Conservation (phyloP, 1,140 invertebrate species). For the Panagrolaimus sp. region DNA sequence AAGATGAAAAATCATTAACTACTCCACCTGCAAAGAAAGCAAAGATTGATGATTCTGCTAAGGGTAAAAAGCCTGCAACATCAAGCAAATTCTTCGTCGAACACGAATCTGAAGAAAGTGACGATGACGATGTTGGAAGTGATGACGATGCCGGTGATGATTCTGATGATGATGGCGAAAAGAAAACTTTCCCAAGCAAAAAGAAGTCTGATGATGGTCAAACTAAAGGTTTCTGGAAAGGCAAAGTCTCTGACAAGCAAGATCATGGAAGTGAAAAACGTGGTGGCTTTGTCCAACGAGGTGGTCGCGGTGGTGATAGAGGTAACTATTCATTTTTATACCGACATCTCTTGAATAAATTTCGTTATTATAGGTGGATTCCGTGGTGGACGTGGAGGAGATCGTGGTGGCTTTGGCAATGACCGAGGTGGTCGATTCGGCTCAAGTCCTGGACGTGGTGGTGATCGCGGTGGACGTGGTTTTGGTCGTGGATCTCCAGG, state of each 20-base stretch:
- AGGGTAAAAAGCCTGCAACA: background rate
- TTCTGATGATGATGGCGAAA: background rate
- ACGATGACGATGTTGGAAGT: background rate
- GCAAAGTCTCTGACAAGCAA: background rate
- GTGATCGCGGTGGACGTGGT: too few species aligned
- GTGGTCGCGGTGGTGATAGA: background rate
- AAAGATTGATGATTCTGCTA: background rate
- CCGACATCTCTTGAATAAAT: too few species aligned
- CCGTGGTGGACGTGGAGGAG: background rate
- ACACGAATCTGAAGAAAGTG: background rate
- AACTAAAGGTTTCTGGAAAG: conserved; percentile 8
- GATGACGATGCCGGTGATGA: background rate
- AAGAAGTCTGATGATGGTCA: conserved; percentile 2
- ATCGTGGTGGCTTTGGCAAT: conserved; percentile 10
- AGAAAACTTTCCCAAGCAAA: background rate
- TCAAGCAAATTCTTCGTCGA: conserved; percentile 11
- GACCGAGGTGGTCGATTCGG: background rate
- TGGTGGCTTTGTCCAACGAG: background rate
- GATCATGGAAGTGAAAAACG: background rate
- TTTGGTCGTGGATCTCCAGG: too few species aligned
- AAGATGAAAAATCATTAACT: background rate
- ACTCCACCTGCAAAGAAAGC: conserved; percentile 5
- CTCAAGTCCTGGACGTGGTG: too few species aligned
- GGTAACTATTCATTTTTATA: background rate
- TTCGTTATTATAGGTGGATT: background rate